Evolutionary conservation across 2,113 vertebrate species (phyloP).

Genomic region (Hyperoodon ampullatus): DNA sequence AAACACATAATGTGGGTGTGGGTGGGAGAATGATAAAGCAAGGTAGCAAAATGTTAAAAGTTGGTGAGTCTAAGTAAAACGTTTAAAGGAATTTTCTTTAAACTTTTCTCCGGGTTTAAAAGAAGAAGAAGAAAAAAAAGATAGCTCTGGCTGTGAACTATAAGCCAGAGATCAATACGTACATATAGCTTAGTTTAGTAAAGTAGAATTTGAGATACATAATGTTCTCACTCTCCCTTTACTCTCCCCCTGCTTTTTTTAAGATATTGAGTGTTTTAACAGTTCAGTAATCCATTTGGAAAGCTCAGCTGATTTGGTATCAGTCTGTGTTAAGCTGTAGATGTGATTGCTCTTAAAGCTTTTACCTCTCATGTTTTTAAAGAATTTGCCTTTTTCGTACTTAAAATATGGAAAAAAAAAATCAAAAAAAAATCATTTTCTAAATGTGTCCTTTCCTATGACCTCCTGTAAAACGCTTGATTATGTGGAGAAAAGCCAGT

Average conservation of each 20-base stretch:
- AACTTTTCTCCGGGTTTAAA: not conserved
- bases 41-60: not conserved
- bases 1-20: not conserved
- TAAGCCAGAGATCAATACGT: not conserved
- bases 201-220: conserved; percentile 1
- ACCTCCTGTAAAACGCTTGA: conserved; percentile 35
- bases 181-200: not conserved
- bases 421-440: not conserved
- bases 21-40: not conserved
- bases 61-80: not conserved
- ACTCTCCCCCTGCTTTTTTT: not conserved
- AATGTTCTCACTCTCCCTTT: not conserved
- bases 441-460: conserved; percentile 30
- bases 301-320: not conserved
- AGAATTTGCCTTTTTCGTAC: not conserved
- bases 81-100: not conserved
- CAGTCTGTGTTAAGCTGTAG: not conserved
- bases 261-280: not conserved
- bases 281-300: conserved; percentile 7
- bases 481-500: not conserved
- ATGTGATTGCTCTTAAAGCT: conserved; percentile 6
- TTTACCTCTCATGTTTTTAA: not conserved
- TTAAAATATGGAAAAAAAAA: conserved; percentile 32
- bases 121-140: not conserved
- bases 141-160: not conserved